Percentiles rank a stretch among this genome's conserved stretches.
These are phyloP conservation scores for Agrochola lychnidis DNA, from an alignment of 2,888 invertebrate species.

Conservation along the genomic window DNA sequence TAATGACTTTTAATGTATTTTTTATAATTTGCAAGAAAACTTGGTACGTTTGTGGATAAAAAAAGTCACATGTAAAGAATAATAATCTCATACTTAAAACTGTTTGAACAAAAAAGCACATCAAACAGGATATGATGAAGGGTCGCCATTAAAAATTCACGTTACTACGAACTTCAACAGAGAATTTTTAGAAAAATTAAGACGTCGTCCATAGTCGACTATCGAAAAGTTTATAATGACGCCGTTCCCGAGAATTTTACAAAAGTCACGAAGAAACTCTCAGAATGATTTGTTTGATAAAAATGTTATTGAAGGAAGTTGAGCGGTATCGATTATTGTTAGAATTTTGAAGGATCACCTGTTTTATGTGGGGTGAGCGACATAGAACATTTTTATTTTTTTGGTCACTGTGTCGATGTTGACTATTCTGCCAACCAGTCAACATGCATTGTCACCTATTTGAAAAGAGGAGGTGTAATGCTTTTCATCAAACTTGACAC, in stretches of 20 bases:
- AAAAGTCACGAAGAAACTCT: conserved; percentile 34
- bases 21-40: neutral
- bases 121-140: conserved; percentile 19
- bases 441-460: neutral
- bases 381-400: no score
- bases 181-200: conserved; percentile 37
- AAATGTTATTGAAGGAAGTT: conserved; percentile 11
- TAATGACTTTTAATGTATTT: no score
- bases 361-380: neutral
- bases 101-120: neutral
- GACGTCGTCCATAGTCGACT: conserved; percentile 24
- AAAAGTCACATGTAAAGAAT: neutral
- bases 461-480: neutral
- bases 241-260: conserved; percentile 1
- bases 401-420: no score
- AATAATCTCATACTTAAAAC: neutral
- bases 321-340: neutral
- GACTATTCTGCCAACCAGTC: neutral
- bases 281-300: conserved; percentile 15
- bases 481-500: neutral
- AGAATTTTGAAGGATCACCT: neutral
- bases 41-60: neutral
- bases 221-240: conserved; percentile 61
- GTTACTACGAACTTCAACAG: conserved; percentile 35
- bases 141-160: conserved; percentile 46